A percentile compares a stretch with the other conserved stretches of the same genome.
Conservation (phyloP, 1,140 invertebrate genomes). For the Zaprionus africanus region DNA sequence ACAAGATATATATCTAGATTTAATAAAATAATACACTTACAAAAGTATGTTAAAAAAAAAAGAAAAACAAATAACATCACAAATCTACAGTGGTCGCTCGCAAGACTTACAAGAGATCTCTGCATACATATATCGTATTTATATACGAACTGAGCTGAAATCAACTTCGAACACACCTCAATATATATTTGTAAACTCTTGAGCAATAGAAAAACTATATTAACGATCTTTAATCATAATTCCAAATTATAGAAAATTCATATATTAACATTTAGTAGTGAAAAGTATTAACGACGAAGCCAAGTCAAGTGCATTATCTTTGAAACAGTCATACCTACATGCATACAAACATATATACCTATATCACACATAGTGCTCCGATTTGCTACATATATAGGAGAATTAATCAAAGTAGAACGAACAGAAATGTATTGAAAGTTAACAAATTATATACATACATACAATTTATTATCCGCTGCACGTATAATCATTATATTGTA, state of each 20-base stretch:
- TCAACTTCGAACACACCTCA: neutral
- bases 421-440: neutral
- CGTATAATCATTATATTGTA: neutral
- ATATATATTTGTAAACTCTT: neutral
- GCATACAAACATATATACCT: neutral
- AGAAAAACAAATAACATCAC: neutral
- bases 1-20: neutral
- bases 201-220: neutral
- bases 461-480: neutral
- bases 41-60: neutral
- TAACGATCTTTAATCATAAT: neutral
- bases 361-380: slow-evolving; percentile 3
- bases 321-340: slow-evolving; percentile 3
- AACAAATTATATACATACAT: neutral
- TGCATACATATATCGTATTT: neutral
- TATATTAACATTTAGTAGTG: neutral
- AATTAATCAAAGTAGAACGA: neutral
- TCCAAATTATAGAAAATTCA: neutral
- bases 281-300: neutral
- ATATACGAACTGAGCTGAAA: neutral
- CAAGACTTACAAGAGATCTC: neutral
- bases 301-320: slow-evolving; percentile 1
- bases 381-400: slow-evolving; percentile 4
- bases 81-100: slow-evolving; percentile 1
- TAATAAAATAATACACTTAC: neutral